phyloP scores from a whole-genome alignment of 2,113 vertebrate species.

The Canis aureus region DNA sequence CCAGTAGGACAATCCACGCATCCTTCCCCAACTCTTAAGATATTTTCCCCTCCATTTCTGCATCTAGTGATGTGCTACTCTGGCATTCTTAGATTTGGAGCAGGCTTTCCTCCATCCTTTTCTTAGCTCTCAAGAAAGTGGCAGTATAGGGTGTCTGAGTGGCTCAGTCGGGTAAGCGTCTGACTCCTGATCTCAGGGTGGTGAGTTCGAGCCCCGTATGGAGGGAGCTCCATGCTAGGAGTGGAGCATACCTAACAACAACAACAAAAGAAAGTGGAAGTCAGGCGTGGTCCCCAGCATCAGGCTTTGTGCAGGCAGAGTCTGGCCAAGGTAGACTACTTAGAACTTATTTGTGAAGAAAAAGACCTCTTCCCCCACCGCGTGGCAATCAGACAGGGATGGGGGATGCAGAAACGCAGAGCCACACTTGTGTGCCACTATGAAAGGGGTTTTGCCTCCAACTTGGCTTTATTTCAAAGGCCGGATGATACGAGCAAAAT shows the following conservation, averaged over 20 bases:
- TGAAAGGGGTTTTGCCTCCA: background rate
- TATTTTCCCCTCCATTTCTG: background rate
- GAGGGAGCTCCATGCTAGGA: background rate
- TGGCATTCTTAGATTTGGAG: no score
- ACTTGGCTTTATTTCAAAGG: background rate
- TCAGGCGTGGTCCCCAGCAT: rapidly evolving
- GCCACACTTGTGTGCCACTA: background rate
- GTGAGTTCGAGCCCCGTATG: background rate
- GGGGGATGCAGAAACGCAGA: background rate
- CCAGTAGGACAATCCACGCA: rapidly evolving
- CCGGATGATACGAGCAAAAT: background rate
- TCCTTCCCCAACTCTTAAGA: background rate
- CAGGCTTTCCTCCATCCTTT: background rate
- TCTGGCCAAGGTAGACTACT: background rate
- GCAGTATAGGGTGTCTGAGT: background rate
- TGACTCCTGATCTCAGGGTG: background rate
- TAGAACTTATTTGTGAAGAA: background rate
- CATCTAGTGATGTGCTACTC: background rate
- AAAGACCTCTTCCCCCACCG: background rate
- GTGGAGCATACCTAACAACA: background rate
- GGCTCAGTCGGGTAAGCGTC: background rate
- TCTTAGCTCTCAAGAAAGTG: background rate
- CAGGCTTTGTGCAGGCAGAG: background rate
- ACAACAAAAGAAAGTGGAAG: background rate
- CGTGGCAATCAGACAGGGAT: background rate